Evolutionary conservation across 2,888 invertebrate species (phyloP).

Genomic region (Drosophila neotestacea): DNA sequence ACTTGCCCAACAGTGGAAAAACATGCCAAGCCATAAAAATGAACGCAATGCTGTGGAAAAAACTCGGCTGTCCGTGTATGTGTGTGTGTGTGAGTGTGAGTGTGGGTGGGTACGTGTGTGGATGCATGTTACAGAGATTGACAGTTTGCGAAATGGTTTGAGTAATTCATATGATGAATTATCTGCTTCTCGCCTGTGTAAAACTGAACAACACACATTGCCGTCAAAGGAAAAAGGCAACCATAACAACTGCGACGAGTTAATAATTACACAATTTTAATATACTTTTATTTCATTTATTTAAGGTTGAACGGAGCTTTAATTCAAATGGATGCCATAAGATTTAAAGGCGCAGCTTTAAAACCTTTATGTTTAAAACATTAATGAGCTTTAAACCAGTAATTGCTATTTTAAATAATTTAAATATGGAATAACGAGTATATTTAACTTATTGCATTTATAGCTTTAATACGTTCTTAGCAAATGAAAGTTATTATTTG

Average conservation of each 20-base stretch:
- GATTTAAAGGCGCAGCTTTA: not conserved
- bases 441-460: not conserved
- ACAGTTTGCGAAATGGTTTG: constrained; percentile 70
- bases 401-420: not conserved
- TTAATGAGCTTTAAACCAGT: not conserved
- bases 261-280: constrained; percentile 17
- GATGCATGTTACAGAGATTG: constrained; percentile 56
- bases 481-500: not conserved
- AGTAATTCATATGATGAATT: constrained; percentile 70
- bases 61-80: constrained; percentile 13
- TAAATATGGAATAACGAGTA: not conserved
- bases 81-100: not conserved
- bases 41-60: constrained; percentile 44
- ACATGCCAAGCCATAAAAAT: constrained; percentile 63
- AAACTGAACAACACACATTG: constrained; percentile 4
- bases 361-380: too few species aligned
- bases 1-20: constrained; percentile 44
- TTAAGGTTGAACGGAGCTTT: not conserved
- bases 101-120: constrained; percentile 15
- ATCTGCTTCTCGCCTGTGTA: constrained; percentile 30
- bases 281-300: not conserved
- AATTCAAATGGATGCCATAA: not conserved
- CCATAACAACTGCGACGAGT: constrained; percentile 8
- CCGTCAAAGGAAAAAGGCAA: not conserved
- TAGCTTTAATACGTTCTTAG: not conserved